Percentiles rank a stretch among this genome's conserved stretches.
These are phyloP conservation scores for Yponomeuta malinellus DNA, from an alignment of 2,888 invertebrate species.

Conservation along the genomic window DNA sequence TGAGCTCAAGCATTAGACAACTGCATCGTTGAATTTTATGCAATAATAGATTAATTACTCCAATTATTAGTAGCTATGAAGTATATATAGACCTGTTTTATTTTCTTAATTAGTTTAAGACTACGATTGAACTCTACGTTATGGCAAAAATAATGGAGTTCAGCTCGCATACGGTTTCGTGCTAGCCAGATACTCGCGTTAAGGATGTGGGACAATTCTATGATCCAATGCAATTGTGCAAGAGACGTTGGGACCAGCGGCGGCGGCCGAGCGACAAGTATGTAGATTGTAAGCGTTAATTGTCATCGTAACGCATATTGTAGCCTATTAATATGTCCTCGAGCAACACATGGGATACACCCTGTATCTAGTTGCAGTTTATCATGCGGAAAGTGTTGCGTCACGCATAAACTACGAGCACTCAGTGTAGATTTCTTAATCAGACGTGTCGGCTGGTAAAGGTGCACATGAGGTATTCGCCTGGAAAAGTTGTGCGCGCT, in stretches of 20 bases:
- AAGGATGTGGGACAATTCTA: slow-evolving; percentile 37
- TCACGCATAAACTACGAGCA: slow-evolving; percentile 1
- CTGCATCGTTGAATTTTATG: not conserved
- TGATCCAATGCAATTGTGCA: slow-evolving; percentile 68
- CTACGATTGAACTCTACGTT: not conserved
- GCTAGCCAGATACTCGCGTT: not conserved
- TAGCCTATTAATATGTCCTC: slow-evolving; percentile 65
- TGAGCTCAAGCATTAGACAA: not conserved
- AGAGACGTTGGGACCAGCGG: slow-evolving; percentile 36
- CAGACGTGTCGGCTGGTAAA: not conserved
- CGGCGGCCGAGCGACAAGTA: slow-evolving; percentile 39
- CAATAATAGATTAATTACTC: not conserved
- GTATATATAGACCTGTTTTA: not conserved
- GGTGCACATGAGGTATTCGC: slow-evolving; percentile 1
- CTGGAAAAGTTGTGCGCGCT: slow-evolving; percentile 20
- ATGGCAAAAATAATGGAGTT: not conserved
- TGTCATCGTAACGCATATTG: slow-evolving; percentile 33
- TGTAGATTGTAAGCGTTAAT: slow-evolving; percentile 40
- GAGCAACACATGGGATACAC: slow-evolving; percentile 22
- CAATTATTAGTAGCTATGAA: not conserved
- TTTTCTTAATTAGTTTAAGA: not conserved
- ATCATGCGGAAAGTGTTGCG: slow-evolving; percentile 14
- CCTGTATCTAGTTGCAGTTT: slow-evolving; percentile 22
- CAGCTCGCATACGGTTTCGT: not conserved
- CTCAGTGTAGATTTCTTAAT: not conserved